phyloP scores from a whole-genome alignment of 1,140 invertebrate species.

The Aporrectodea caliginosa region DNA sequence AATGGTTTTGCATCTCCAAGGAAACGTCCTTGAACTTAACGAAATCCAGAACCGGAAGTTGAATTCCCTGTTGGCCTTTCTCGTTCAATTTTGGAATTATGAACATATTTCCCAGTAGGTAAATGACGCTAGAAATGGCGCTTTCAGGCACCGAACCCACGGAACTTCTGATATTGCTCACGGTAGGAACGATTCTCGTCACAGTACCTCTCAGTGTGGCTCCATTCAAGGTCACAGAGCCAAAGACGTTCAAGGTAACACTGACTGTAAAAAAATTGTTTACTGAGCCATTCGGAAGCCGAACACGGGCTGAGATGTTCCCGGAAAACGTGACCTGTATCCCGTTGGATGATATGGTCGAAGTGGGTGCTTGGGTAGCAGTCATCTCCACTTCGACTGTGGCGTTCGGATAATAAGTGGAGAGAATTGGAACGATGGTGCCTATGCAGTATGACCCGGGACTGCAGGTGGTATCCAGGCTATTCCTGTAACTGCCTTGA shows the following conservation, averaged over 20 bases:
- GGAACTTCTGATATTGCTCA: not conserved
- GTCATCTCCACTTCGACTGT: not conserved
- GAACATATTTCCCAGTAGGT: not conserved
- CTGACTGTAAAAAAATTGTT: not conserved
- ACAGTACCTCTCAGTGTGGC: not conserved
- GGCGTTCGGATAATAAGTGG: not conserved
- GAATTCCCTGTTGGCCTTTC: not conserved
- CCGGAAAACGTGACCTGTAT: not conserved
- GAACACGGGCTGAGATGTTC: not conserved
- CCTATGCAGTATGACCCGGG: not conserved
- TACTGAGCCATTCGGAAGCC: not conserved
- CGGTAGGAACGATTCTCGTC: not conserved
- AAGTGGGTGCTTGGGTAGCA: not conserved
- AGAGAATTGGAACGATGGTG: no score
- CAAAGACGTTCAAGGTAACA: not conserved
- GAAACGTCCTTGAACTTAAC: not conserved
- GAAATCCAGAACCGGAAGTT: not conserved
- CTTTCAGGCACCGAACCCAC: not conserved
- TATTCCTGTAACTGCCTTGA: not conserved
- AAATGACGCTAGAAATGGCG: not conserved
- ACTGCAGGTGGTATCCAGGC: not conserved
- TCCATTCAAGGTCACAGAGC: not conserved
- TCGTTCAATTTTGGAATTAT: not conserved
- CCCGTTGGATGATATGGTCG: not conserved
- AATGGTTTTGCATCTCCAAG: not conserved